A percentile compares a stretch with the other conserved stretches of the same genome.
Conservation (phyloP, 2,797 vertebrate genomes). For the Rachycentron canadum region DNA sequence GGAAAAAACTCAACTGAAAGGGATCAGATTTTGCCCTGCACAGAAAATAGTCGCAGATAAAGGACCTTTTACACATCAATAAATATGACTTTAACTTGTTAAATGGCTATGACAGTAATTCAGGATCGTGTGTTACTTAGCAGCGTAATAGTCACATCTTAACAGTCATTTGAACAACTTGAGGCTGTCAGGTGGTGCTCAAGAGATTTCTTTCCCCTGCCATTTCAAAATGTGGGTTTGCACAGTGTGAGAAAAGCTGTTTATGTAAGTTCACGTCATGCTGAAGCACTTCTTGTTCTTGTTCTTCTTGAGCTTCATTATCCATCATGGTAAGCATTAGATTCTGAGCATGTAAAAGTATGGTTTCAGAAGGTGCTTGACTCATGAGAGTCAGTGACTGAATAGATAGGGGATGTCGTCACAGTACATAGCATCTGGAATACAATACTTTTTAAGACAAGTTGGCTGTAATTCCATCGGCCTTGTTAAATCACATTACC, state of each 20-base stretch:
- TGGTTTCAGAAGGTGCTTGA: background rate
- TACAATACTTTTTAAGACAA: conserved; percentile 3
- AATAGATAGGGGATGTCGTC: too few relatives aligned
- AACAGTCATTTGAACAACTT: background rate
- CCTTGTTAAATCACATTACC: background rate
- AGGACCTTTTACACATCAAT: background rate
- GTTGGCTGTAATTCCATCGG: background rate
- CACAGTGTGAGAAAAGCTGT: background rate
- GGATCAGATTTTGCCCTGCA: background rate
- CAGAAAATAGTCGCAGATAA: background rate
- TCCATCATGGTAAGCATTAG: background rate
- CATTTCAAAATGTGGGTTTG: background rate
- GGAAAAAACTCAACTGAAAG: background rate
- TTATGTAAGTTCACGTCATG: background rate
- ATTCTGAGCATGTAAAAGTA: background rate
- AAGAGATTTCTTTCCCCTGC: background rate
- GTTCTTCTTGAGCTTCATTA: too few relatives aligned
- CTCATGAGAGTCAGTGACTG: too few relatives aligned
- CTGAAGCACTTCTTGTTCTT: background rate
- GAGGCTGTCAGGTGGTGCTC: background rate
- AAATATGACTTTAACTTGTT: background rate
- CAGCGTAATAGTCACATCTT: background rate
- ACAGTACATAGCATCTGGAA: too few relatives aligned
- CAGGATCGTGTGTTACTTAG: background rate
- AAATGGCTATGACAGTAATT: background rate